A percentile compares a stretch with the other conserved stretches of the same genome.
Evolutionary conservation across 2,888 invertebrate species (phyloP).

Genomic region (Hetaerina titia): DNA sequence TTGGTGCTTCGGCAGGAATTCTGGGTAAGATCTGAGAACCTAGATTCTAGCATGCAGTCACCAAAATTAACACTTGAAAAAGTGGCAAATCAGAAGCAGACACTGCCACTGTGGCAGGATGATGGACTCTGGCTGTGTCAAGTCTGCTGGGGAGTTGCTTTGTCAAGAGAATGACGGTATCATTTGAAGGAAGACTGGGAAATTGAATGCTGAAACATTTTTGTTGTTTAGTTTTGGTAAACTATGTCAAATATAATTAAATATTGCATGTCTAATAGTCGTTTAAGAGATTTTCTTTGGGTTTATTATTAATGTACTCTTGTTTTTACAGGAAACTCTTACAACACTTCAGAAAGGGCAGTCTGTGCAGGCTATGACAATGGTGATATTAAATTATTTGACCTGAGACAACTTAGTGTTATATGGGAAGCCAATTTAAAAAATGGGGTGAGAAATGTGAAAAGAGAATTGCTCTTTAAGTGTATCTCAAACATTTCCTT

Average conservation of each 20-base stretch:
- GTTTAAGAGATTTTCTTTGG: background rate
- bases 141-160: no score
- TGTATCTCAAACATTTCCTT: background rate
- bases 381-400: conserved; percentile 96
- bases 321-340: conserved; percentile 84
- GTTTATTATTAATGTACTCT: background rate
- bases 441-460: conserved; percentile 87
- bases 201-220: background rate
- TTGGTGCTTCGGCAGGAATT: no score
- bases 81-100: no score
- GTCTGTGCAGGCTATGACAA: conserved; percentile 97
- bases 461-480: conserved; percentile 32
- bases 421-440: conserved; percentile 95
- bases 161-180: no score
- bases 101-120: no score
- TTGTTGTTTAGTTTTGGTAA: background rate
- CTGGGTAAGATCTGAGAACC: no score
- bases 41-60: no score
- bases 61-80: no score
- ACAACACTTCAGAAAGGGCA: conserved; percentile 90
- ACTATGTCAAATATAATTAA: background rate
- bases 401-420: conserved; percentile 89
- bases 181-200: no score
- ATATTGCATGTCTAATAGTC: background rate
- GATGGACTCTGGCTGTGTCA: no score